These are phyloP conservation scores for Poecilia wingei DNA, from an alignment of 2,797 vertebrate genomes.

Conservation along the genomic window DNA sequence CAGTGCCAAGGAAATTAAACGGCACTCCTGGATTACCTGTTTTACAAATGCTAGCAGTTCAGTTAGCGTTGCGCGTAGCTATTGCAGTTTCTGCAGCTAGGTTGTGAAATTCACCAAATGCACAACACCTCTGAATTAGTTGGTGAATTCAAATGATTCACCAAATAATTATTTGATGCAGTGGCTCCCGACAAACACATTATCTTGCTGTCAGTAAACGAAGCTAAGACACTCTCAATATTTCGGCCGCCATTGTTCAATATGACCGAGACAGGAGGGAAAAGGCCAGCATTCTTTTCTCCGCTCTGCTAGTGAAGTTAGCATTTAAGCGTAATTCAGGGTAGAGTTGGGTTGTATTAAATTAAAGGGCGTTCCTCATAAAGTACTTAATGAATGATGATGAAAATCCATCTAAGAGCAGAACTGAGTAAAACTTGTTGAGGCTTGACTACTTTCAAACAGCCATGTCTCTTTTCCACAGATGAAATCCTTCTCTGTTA, in stretches of 20 bases:
- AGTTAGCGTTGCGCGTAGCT: background rate
- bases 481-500: constrained; percentile 2
- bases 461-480: constrained; percentile 19
- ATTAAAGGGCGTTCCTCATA: background rate
- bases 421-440: background rate
- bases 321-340: background rate
- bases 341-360: background rate
- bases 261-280: no score
- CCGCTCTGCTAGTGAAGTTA: background rate
- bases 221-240: no score
- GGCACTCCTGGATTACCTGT: background rate
- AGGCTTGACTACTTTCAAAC: constrained; percentile 25
- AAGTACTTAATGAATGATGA: background rate
- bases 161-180: no score
- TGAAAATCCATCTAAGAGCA: background rate
- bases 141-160: no score
- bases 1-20: background rate
- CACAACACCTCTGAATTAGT: no score
- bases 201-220: no score
- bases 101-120: no score
- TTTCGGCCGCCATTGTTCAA: no score
- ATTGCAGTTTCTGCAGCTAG: background rate
- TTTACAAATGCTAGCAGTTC: background rate
- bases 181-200: no score
- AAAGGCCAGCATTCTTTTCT: background rate